A percentile compares a stretch with the other conserved stretches of the same genome.
Conservation (phyloP, 1,140 invertebrate species). For the Saccostrea echinata region DNA sequence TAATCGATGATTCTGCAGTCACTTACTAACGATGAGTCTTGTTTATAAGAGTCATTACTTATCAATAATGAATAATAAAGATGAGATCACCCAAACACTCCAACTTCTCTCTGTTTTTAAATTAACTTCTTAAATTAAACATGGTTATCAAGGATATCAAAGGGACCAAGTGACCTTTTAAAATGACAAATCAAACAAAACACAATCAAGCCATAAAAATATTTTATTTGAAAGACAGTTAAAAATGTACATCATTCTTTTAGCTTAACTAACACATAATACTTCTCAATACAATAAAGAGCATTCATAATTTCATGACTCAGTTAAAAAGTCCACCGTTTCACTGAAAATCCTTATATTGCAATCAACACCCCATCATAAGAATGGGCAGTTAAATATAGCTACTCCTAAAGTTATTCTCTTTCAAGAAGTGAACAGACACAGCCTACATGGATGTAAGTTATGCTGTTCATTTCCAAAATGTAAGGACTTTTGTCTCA, state of each 20-base stretch:
- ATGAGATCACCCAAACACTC: constrained; percentile 4
- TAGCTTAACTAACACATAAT: not conserved
- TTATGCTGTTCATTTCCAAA: too few relatives aligned
- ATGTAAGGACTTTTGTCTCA: too few relatives aligned
- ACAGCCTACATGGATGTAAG: too few relatives aligned
- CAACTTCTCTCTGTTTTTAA: not conserved
- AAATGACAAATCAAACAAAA: not conserved
- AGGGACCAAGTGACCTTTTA: not conserved
- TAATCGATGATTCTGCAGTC: not conserved
- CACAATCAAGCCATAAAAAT: not conserved
- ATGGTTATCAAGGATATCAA: not conserved
- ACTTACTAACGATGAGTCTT: not conserved
- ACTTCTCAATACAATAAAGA: not conserved
- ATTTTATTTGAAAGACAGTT: constrained; percentile 3
- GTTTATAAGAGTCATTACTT: not conserved
- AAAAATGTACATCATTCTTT: not conserved
- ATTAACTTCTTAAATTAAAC: not conserved
- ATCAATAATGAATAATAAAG: constrained; percentile 1
- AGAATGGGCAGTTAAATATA: not conserved
- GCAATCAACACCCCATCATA: too few relatives aligned
- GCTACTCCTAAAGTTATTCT: not conserved
- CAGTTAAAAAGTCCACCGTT: too few relatives aligned
- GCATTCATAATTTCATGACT: not conserved
- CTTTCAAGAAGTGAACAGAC: not conserved
- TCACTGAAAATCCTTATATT: not conserved